Evolutionary conservation across 2,888 invertebrate species (phyloP).

Genomic region (Netelia melanura): DNA sequence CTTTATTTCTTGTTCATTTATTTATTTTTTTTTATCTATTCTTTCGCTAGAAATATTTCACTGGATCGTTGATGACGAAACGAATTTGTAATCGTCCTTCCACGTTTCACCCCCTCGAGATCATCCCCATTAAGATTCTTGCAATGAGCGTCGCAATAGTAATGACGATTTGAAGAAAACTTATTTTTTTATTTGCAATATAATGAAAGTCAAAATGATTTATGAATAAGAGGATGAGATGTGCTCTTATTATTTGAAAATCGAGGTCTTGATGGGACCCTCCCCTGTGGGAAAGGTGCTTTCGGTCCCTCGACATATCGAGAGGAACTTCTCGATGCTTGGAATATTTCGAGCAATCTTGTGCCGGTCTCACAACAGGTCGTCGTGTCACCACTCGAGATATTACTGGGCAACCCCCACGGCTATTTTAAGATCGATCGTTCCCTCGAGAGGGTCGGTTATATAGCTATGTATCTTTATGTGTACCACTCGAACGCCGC

Average conservation of each 20-base stretch:
- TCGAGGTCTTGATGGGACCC: neutral
- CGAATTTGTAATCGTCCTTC: neutral
- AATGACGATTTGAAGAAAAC: neutral
- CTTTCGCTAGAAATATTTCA: neutral
- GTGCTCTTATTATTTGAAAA: constrained; percentile 27
- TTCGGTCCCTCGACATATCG: constrained; percentile 4
- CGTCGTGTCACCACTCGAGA: constrained; percentile 30
- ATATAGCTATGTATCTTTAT: constrained; percentile 4
- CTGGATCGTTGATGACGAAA: neutral
- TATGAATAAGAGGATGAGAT: constrained; percentile 35
- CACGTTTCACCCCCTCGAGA: neutral
- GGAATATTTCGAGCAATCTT: constrained; percentile 11
- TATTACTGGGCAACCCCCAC: neutral
- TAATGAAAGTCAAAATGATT: constrained; percentile 32
- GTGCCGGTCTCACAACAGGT: constrained; percentile 37
- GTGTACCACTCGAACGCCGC: neutral
- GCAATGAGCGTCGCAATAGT: neutral
- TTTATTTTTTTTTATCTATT: constrained; percentile 7
- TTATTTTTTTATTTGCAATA: neutral
- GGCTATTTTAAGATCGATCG: constrained; percentile 48
- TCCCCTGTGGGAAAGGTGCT: constrained; percentile 32
- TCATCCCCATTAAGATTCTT: neutral
- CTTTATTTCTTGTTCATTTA: constrained; percentile 29
- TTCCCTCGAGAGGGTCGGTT: constrained; percentile 34
- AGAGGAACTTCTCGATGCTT: constrained; percentile 6